Evolutionary conservation across 92 coral and sea anemone species (phyloP), one percentile per base, ranked within the genome.

Genomic region (Umimayanthus chanpuru): DNA sequence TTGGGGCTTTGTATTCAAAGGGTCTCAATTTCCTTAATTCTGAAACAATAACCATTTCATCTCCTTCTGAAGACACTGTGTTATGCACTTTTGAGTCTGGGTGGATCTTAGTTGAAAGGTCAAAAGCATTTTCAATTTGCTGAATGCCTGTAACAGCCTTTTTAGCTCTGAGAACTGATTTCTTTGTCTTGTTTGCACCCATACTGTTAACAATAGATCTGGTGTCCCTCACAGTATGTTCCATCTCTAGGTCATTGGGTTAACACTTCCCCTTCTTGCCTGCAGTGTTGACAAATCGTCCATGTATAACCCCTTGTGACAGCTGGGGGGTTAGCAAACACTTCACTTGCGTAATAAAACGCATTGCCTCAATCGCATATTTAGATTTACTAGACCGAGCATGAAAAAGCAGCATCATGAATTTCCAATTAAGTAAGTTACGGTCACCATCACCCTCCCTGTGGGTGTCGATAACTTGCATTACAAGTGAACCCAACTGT

Each of bases 281-380:
- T 64, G 79, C 77, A 1, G 89, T 74, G 71, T 87, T 87, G 16
- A 89, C 88, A 89, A 89, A 82, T 73, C 65, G 38, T 1, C 83
- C 91, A 82, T 89, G 91, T 20, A 82, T 82, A 4, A 89, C 56
- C 68, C 88, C 73, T 6, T 89, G 87, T 14, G 87, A 71, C 81
- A 89, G 41, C 81, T 89, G 74, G 5, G 38, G 39, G 3, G 47
- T 81, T 38, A 81, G 61, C 10, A 90, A 75, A 74, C 82, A 86
- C 5, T 64, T 40, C 36, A 86, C 64, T 21, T 81, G 64, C 25
- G 90, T 90, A 9, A 90, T 55, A 16, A 86, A 76, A 61, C 92
- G 90, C 90, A 90, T 85, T 30, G 90, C 90, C 50, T 90, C 92
- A 73, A 79, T 85, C 11, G 92, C 87, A 90, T 90, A 86, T 39